Base-by-base conservation (phyloP, 23 tunicate genomes). In the Halocynthia roretzi region DNA sequence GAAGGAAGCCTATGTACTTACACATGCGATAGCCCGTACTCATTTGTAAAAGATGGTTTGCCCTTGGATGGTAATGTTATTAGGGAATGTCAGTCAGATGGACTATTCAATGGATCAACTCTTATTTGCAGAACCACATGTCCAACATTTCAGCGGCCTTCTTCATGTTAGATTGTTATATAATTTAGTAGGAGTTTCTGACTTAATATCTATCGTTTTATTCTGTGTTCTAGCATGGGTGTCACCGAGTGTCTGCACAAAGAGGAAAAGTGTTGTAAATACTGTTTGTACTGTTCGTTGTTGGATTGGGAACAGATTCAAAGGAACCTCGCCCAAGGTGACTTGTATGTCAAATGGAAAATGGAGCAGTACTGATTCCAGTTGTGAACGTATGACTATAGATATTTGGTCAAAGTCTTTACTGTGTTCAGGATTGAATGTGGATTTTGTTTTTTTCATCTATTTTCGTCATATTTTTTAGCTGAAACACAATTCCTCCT, bases 341-440 rank as follows among this genome's bases (percentile, higher is more conserved):
- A 51, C 69, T 10, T 88, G 95, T 63, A 56, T 67, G 23, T 23
- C 84, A 61, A 84, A 88, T 71, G 95, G 95, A 6, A 64, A 84
- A 66, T 88, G 95, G 95, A 76, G 80, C 8, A 56, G 77, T 19
- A n/a, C 17, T 11, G 14, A 54, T 54, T 82, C 83, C 14, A 20
- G 48, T 5, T 88, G 95, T 73, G 67, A 44, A 57, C 71, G 93
- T 83, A 53, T 70, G 69, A 31, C 44, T 31, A 31, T 31, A 31
- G 44, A 31, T 31, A 0, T 31, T 31, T 31, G 44, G 44, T 31
- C 44, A 1, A 31, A 31, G 44, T 31, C 44, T 31, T 31, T 31
- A 31, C 44, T 31, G 44, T 31, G 44, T 31, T 31, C 44, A 31
- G 44, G 44, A 31, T 31, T 31, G 4, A 31, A 31, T 31, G 44